A percentile compares a stretch with the other conserved stretches of the same genome.
Evolutionary conservation across 2,888 invertebrate genomes (phyloP).

Genomic region (Cataglyphis altisquamis): DNA sequence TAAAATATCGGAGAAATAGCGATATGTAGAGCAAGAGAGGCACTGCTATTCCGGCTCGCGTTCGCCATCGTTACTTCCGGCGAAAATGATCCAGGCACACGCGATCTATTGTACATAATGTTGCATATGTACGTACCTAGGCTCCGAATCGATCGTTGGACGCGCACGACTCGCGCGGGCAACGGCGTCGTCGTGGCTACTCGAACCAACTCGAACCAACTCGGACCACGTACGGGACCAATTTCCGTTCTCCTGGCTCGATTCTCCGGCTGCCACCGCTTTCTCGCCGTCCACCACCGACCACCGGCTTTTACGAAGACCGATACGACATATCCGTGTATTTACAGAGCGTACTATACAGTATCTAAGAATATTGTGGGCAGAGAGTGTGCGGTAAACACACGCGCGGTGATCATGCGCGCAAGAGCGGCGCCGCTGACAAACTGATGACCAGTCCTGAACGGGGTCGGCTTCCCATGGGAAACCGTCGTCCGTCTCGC

Average conservation of each 20-base stretch:
- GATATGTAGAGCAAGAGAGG: neutral
- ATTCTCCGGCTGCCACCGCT: neutral
- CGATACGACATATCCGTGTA: neutral
- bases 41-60: neutral
- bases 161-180: conserved; percentile 62
- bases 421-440: conserved; percentile 66
- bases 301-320: conserved; percentile 30
- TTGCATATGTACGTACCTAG: conserved; percentile 63
- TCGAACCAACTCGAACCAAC: neutral
- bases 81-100: neutral
- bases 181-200: conserved; percentile 11
- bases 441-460: conserved; percentile 56
- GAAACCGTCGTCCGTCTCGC: conserved; percentile 64
- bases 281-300: neutral
- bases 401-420: conserved; percentile 22
- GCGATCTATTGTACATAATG: conserved; percentile 22
- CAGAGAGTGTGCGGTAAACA: neutral
- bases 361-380: neutral
- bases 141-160: conserved; percentile 58
- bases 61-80: neutral
- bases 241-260: neutral
- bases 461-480: conserved; percentile 67
- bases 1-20: neutral
- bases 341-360: neutral
- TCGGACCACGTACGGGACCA: neutral